Evolutionary conservation across 2,888 invertebrate species (phyloP), one percentile per base, ranked within the genome.

Genomic region (Limulus polyphemus): DNA sequence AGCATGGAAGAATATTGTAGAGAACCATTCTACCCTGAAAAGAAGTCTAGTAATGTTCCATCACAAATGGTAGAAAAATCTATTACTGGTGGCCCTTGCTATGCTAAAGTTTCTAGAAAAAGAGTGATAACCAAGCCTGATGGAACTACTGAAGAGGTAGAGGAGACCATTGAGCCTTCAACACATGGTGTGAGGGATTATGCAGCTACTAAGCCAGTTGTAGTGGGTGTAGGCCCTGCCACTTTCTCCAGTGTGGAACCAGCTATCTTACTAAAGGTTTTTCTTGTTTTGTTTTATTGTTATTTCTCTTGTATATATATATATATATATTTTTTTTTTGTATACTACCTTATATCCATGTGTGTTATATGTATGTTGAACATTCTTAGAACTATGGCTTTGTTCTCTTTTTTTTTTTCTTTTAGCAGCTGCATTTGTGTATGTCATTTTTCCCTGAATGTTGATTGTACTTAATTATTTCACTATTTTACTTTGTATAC

Each of bases 1-100:
- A 65, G 64, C 61, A 51, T 67, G 56, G 65, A 65, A 49, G 68
- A 67, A 50, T 69, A 69, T 62, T 64, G 58, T n/a, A 54, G 57
- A n/a, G 66, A 66, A 46, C 47, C 57, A 49, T 14, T 49, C 17
- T 11, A 47, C n/a, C 5, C 11, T 2, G 55, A 59, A 55, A 12
- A 12, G 32, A 16, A 9, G 13, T 56, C 60, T 14, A 16, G 17
- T 13, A 32, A 1, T 32, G 32, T 32, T 32, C 3, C 32, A 32
- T 1, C 32, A 32, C 14, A 57, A 57, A 46, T 13, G n/a, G 57
- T 47, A n/a, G 47, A 17, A 0, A 60, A 9, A 55, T 13, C 13
- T 48, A 17, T 11, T 11, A 49, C 13, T 52, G n/a, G 17, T 46
- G 13, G 14, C 46, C 16, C 55, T 52, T 11, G 52, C 12, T n/a